Evolutionary conservation across 2,797 vertebrate genomes (phyloP).

Genomic region (Bryconaethiops microstoma): DNA sequence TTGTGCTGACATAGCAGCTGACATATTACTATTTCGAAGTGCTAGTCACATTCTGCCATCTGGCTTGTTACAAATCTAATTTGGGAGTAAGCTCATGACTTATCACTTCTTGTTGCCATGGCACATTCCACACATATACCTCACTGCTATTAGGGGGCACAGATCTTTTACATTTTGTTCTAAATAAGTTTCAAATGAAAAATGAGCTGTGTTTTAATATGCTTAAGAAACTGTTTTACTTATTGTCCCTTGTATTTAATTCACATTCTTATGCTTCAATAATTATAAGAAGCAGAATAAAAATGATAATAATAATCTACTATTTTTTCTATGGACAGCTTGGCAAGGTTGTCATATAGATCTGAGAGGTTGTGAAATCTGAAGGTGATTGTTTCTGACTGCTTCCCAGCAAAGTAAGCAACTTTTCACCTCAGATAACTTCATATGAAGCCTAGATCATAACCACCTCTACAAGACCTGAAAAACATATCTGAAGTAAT

Average conservation of each 20-base stretch:
- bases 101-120: not conserved
- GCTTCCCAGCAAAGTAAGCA: not conserved
- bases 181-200: not conserved
- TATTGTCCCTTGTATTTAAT: not conserved
- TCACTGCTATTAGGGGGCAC: not conserved
- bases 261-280: not conserved
- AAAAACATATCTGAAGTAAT: not conserved
- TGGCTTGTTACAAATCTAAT: too few species aligned
- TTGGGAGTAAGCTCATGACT: not conserved
- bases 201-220: too few species aligned
- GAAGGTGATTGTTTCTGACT: conserved; percentile 10
- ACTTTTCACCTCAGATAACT: not conserved
- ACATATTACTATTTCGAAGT: not conserved
- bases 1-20: too few species aligned
- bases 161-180: not conserved
- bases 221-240: too few species aligned
- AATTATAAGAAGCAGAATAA: too few species aligned
- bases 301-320: not conserved
- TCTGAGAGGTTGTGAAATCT: conserved; percentile 8
- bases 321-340: not conserved
- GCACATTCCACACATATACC: not conserved
- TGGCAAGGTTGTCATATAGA: conserved; percentile 2
- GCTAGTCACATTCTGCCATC: not conserved
- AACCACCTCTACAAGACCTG: not conserved
- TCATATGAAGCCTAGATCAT: not conserved